A percentile compares a stretch with the other conserved stretches of the same genome.
These are phyloP conservation scores for Cephus pulcher DNA, from an alignment of 2,888 invertebrate genomes.

Conservation along the genomic window DNA sequence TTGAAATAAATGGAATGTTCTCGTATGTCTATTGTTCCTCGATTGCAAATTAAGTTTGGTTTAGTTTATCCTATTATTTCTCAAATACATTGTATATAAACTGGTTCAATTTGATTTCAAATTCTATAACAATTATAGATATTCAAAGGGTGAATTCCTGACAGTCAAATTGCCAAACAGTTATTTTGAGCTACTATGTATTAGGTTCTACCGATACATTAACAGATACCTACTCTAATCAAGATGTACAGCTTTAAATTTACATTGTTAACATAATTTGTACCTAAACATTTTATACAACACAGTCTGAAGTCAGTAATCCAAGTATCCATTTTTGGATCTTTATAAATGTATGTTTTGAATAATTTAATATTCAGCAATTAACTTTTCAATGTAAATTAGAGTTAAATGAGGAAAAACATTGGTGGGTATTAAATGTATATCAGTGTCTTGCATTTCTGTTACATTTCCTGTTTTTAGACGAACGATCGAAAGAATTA, in stretches of 20 bases:
- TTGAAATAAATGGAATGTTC: neutral
- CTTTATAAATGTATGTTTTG: neutral
- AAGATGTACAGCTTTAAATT: neutral
- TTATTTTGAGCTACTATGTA: neutral
- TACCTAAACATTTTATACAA: neutral
- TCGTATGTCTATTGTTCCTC: neutral
- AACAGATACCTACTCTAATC: neutral
- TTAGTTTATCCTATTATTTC: too few species aligned
- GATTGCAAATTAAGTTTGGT: too few species aligned
- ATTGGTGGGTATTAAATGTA: neutral
- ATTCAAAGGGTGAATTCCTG: neutral
- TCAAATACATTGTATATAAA: too few species aligned
- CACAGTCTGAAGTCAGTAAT: neutral
- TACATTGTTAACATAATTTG: neutral
- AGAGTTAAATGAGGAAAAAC: neutral
- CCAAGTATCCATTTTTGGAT: neutral
- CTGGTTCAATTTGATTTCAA: neutral
- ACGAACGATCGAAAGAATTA: slow-evolving; percentile 51
- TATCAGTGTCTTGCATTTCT: neutral
- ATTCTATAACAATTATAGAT: neutral
- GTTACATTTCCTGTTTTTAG: slow-evolving; percentile 37
- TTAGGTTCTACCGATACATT: neutral
- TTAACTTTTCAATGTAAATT: neutral
- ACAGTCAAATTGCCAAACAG: neutral
- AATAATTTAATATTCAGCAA: neutral